Conservation (phyloP, 2,113 vertebrate genomes). For the Cebus imitator region DNA sequence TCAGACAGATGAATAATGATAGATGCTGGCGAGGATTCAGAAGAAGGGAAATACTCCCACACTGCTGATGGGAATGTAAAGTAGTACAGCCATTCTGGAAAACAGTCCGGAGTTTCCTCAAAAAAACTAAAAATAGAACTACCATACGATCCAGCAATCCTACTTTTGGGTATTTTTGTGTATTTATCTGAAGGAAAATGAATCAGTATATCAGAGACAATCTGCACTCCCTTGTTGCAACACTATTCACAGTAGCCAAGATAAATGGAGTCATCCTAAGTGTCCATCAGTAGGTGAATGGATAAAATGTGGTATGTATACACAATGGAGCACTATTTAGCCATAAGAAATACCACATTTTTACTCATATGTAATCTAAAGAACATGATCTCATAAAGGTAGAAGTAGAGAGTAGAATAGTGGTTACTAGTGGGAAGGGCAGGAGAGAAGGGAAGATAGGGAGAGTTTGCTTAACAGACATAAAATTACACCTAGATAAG, state of each 20-base stretch:
- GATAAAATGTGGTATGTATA: not conserved
- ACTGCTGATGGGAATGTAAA: not conserved
- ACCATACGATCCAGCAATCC: not conserved
- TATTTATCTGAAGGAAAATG: not conserved
- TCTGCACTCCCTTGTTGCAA: not conserved
- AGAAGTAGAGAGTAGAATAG: not conserved
- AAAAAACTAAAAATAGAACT: not conserved
- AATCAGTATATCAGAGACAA: not conserved
- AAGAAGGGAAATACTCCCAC: not conserved
- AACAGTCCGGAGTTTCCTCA: not conserved
- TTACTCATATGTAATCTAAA: not conserved
- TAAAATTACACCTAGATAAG: not conserved
- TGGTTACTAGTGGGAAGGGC: not conserved
- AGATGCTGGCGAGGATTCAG: not conserved
- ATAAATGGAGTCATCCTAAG: not conserved
- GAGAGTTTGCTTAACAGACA: not conserved
- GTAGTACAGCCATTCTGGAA: not conserved
- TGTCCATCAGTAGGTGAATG: not conserved
- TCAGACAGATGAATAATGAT: not conserved
- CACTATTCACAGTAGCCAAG: not conserved
- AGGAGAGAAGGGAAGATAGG: not conserved
- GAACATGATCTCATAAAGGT: too few relatives aligned
- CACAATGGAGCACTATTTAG: not conserved
- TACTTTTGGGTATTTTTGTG: not conserved
- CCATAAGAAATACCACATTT: not conserved